Conservation (phyloP, 2,113 vertebrate species). For the Misgurnus mizolepis region DNA sequence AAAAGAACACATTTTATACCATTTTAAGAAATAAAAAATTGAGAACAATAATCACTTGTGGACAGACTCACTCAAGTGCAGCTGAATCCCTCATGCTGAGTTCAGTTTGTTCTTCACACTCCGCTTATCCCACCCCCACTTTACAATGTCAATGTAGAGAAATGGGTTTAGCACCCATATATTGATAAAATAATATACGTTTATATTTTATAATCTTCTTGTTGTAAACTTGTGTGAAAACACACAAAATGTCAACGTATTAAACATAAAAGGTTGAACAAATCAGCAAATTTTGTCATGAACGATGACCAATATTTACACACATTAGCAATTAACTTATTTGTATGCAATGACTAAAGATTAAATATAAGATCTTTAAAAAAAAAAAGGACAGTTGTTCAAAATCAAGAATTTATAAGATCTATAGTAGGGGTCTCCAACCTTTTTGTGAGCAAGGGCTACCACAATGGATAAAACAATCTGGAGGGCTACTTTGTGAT, state of each 20-base stretch:
- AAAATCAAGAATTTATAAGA: constrained; percentile 67
- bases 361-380: neutral
- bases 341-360: too few species aligned
- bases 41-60: neutral
- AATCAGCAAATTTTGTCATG: too few species aligned
- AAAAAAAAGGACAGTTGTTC: constrained; percentile 7
- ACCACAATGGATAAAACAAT: too few species aligned
- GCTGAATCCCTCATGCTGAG: neutral
- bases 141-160: neutral
- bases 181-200: neutral
- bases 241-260: too few species aligned
- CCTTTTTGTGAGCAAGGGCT: too few species aligned
- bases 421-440: too few species aligned
- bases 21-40: neutral
- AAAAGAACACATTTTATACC: too few species aligned
- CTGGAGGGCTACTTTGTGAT: too few species aligned
- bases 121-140: neutral
- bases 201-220: neutral
- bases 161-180: neutral
- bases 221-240: neutral
- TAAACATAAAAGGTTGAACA: too few species aligned
- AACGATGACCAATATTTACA: too few species aligned
- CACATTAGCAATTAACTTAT: too few species aligned
- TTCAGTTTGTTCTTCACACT: neutral
- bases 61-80: neutral